Evolutionary conservation across 2,888 invertebrate genomes (phyloP).

Genomic region (Nemotelus pantherinus): DNA sequence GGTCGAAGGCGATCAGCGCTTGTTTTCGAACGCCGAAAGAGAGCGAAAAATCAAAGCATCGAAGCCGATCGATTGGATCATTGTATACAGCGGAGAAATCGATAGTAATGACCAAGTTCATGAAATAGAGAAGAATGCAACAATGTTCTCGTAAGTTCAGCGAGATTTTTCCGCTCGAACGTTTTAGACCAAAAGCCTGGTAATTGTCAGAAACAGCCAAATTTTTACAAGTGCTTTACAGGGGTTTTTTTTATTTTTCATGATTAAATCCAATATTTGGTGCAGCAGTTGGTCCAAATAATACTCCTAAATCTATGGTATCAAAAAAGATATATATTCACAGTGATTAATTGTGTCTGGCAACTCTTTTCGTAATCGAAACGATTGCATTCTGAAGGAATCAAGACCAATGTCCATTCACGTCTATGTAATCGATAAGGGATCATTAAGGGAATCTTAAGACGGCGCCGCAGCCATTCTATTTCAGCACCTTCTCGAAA

Average conservation of each 20-base stretch:
- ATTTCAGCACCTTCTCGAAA: slow-evolving; percentile 38
- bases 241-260: too few species aligned
- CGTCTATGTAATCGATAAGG: slow-evolving; percentile 42
- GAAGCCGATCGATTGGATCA: slow-evolving; percentile 1
- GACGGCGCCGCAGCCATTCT: slow-evolving; percentile 49
- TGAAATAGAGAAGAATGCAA: neutral
- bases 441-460: slow-evolving; percentile 49
- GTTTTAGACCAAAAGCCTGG: neutral
- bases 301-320: too few species aligned
- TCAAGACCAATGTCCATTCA: slow-evolving; percentile 10
- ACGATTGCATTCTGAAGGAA: neutral
- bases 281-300: too few species aligned
- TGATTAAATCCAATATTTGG: too few species aligned
- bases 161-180: neutral
- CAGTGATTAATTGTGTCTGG: neutral
- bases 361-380: neutral
- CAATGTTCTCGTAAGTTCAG: neutral
- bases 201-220: neutral
- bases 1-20: slow-evolving; percentile 44
- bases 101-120: neutral
- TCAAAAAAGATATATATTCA: too few species aligned
- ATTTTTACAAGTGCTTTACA: neutral
- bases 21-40: slow-evolving; percentile 40
- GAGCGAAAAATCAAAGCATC: slow-evolving; percentile 39
- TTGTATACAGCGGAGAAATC: neutral